phyloP scores from a whole-genome alignment of 2,113 vertebrate genomes.

The Marmota flaviventris region DNA sequence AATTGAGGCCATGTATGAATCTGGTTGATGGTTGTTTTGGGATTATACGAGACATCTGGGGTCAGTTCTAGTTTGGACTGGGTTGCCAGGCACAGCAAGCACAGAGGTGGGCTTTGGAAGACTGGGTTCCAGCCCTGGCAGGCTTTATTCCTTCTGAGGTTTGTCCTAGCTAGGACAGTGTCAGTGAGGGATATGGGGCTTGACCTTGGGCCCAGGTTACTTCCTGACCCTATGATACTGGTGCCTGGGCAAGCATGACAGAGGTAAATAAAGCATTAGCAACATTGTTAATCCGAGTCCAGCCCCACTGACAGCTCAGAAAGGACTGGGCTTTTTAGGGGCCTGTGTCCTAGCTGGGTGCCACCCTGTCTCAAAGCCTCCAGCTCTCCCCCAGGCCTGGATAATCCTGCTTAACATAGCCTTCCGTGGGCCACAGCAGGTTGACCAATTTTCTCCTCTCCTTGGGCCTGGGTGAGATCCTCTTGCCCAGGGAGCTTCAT shows the following conservation, averaged over 20 bases:
- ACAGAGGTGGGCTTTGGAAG: conserved; percentile 65
- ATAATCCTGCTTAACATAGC: not conserved
- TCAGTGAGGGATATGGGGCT: not conserved
- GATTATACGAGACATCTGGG: conserved; percentile 2
- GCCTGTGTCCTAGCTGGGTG: not conserved
- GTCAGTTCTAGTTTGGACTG: conserved; percentile 72
- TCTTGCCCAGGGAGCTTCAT: not conserved
- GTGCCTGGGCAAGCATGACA: not conserved
- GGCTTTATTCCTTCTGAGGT: not conserved
- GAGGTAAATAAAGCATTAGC: not conserved
- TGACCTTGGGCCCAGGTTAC: not conserved
- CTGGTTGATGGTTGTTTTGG: conserved; percentile 61
- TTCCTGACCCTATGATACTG: not conserved
- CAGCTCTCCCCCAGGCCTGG: not conserved
- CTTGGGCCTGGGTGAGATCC: not conserved
- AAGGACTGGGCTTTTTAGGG: not conserved
- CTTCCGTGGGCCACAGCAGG: not conserved
- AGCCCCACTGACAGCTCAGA: not conserved
- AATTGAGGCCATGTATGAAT: conserved; percentile 73
- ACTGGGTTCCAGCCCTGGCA: conserved; percentile 61
- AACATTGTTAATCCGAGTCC: not conserved
- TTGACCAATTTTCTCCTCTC: not conserved
- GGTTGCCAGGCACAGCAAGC: conserved; percentile 45
- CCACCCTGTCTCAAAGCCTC: not conserved
- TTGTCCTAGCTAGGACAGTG: not conserved